Percentiles rank a stretch among this genome's conserved stretches.
phyloP scores from a whole-genome alignment of 2,797 vertebrate species.

The Helicolenus hilgendorfi region DNA sequence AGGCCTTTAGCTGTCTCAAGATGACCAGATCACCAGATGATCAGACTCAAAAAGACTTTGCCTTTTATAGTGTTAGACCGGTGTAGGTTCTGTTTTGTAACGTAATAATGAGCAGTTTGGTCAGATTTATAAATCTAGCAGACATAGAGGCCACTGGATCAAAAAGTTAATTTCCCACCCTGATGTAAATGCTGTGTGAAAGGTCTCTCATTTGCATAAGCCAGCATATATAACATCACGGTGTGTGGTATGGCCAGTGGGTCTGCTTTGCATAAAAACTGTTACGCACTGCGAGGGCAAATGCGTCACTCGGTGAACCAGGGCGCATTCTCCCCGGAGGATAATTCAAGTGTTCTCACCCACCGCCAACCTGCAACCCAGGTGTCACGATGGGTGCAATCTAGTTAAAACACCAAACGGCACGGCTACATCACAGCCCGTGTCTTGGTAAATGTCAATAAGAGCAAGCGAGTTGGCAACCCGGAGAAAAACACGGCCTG shows the following conservation, averaged over 20 bases:
- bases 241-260: conserved; percentile 66
- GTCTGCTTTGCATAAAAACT: conserved; percentile 73
- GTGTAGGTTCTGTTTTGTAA: not conserved
- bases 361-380: conserved; percentile 24
- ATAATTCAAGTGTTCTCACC: conserved; percentile 34
- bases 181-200: conserved; percentile 76
- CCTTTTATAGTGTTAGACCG: accelerated
- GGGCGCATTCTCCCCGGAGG: conserved; percentile 34
- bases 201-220: conserved; percentile 80
- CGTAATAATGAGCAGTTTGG: conserved; percentile 7
- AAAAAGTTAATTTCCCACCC: conserved; percentile 60
- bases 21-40: not conserved
- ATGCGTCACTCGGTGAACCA: conserved; percentile 68
- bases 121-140: conserved; percentile 3
- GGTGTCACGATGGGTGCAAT: conserved; percentile 14
- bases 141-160: conserved; percentile 25
- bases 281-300: conserved; percentile 49
- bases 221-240: conserved; percentile 59
- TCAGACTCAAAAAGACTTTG: not conserved
- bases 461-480: not conserved
- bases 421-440: not conserved
- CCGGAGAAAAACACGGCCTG: not conserved
- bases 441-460: not conserved
- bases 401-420: not conserved
- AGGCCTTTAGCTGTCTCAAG: not conserved